Conservation (phyloP, 2,888 invertebrate genomes). For the Oasisia sp. region DNA sequence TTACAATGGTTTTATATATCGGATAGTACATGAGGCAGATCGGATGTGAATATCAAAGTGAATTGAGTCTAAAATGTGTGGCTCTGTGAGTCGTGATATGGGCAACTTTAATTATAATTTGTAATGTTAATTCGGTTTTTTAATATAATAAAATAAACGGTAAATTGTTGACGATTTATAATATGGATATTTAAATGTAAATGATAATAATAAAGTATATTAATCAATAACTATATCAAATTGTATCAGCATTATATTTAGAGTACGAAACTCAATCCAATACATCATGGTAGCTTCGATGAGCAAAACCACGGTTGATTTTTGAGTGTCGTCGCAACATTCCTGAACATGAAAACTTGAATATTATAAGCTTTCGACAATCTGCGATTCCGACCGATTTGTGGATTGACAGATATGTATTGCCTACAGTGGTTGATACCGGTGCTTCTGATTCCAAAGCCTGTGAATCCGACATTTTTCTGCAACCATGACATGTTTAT, state of each 20-base stretch:
- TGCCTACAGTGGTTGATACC: slow-evolving; percentile 79
- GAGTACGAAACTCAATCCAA: background rate
- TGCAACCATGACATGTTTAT: slow-evolving; percentile 96
- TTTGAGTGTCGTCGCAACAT: slow-evolving; percentile 13
- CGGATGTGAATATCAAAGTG: too few relatives aligned
- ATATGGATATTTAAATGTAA: background rate
- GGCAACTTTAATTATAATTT: background rate
- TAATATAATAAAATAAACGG: background rate
- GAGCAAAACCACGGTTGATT: background rate
- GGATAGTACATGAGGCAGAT: too few relatives aligned
- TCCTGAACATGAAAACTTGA: slow-evolving; percentile 10
- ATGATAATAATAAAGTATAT: background rate
- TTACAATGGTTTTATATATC: too few relatives aligned
- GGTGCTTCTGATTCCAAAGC: slow-evolving; percentile 95
- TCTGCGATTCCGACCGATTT: slow-evolving; percentile 12
- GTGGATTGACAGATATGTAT: slow-evolving; percentile 54
- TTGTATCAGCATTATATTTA: background rate
- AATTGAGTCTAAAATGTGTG: background rate
- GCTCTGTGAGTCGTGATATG: background rate
- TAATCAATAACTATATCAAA: background rate
- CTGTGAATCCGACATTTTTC: slow-evolving; percentile 93
- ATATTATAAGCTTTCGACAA: background rate
- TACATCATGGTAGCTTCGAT: background rate
- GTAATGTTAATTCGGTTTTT: background rate
- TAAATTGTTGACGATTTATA: background rate